A percentile compares a stretch with the other conserved stretches of the same genome.
These are phyloP conservation scores for Heliconius hermathena DNA, from an alignment of 1,140 invertebrate species.

Conservation along the genomic window DNA sequence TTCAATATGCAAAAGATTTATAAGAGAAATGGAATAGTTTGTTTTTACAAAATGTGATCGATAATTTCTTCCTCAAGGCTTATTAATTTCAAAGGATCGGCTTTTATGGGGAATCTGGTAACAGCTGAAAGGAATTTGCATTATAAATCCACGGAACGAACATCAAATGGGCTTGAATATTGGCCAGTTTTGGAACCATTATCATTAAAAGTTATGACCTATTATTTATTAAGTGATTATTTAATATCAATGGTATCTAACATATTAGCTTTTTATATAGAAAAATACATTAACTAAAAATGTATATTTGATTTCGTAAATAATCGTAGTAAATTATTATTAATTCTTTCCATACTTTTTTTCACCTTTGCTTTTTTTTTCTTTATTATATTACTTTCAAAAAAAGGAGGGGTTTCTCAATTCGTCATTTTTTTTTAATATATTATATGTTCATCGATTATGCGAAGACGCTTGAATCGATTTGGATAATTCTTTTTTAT, in stretches of 20 bases:
- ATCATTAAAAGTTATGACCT: constrained; percentile 21
- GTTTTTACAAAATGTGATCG: background rate
- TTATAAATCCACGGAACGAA: constrained; percentile 22
- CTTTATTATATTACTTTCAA: too few species aligned
- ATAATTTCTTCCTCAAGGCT: constrained; percentile 1
- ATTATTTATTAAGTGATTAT: background rate
- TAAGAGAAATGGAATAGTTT: too few species aligned
- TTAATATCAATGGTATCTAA: background rate
- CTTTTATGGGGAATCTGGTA: constrained; percentile 17
- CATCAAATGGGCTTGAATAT: constrained; percentile 20
- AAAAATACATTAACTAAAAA: background rate
- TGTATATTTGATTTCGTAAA: too few species aligned
- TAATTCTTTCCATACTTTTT: too few species aligned
- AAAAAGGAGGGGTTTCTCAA: too few species aligned
- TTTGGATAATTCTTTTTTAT: too few species aligned
- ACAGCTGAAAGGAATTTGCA: constrained; percentile 29
- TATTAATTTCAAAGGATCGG: background rate
- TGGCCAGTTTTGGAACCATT: constrained; percentile 21
- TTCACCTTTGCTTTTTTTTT: too few species aligned
- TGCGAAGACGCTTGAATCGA: too few species aligned
- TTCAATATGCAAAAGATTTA: too few species aligned
- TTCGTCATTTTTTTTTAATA: too few species aligned
- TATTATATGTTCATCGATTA: too few species aligned
- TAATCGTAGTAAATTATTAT: too few species aligned
- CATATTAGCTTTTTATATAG: background rate